Conservation (phyloP, 2,113 vertebrate species). For the Erythrocebus patas region DNA sequence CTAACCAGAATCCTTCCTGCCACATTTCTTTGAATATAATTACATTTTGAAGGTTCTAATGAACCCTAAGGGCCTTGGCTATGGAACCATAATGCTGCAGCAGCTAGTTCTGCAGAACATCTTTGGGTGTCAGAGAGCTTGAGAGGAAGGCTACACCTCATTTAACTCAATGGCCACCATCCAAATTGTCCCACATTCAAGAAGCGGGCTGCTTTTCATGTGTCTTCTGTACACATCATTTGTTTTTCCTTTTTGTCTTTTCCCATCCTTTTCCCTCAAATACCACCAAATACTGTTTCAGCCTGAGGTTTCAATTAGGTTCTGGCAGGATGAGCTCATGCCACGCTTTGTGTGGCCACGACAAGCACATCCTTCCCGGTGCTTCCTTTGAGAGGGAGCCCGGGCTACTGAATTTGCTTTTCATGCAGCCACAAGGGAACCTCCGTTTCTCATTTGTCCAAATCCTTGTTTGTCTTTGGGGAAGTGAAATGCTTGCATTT, state of each 20-base stretch:
- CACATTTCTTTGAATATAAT: neutral
- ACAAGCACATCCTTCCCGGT: neutral
- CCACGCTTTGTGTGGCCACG: neutral
- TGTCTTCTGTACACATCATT: constrained; percentile 28
- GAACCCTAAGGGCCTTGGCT: neutral
- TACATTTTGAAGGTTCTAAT: neutral
- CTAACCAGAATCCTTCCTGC: neutral
- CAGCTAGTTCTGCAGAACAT: neutral
- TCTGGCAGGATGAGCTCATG: constrained; percentile 48
- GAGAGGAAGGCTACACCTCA: neutral
- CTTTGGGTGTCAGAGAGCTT: neutral
- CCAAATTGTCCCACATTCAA: constrained; percentile 57
- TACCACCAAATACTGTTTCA: neutral
- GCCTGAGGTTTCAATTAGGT: constrained; percentile 53
- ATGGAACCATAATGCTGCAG: neutral
- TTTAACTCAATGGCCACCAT: constrained; percentile 48
- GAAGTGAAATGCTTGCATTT: constrained; percentile 52
- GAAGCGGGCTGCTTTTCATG: neutral
- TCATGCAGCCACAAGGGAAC: constrained; percentile 17
- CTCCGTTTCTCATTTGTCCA: constrained; percentile 61
- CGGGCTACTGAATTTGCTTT: neutral
- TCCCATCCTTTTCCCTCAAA: neutral
- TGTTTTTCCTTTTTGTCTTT: neutral
- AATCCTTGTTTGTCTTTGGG: constrained; percentile 50
- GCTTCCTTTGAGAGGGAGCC: constrained; percentile 1